Base-by-base conservation (phyloP, 2,888 invertebrate species). In the Heteromurus nitidus region DNA sequence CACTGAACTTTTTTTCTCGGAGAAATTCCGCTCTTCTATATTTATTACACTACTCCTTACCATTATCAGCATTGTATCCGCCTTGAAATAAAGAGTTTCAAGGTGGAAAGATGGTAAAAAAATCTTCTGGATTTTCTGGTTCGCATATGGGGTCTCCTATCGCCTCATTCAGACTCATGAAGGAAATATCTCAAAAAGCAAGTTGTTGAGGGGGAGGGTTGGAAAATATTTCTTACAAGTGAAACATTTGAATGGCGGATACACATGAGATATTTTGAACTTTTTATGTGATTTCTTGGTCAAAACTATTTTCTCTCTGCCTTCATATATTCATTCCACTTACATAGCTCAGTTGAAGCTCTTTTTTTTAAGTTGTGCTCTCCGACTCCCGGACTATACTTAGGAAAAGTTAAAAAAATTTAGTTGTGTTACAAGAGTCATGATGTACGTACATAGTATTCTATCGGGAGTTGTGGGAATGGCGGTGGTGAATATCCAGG, bases 221-320 rank as follows among this genome's bases (percentile, higher is more conserved):
- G 30, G 20, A n/a, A 62, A 62, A 62, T 62, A 30, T 36, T 31
- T 62, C 30, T 62, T 62, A 2, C 22, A 55, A 22, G 18, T 20
- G n/a, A 13, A 31, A 16, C 26, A 44, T 53, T 50, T 53, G 53
- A 69, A 53, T 69, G 53, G 69, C 18, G 28, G 50, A 69, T 69
- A 47, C 50, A 53, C 69, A 69, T 69, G 69, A 53, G 69, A 50
- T 69, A 69, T 69, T 69, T 69, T 18, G 26, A 69, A 69, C 69
- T 69, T 69, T 69, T 69, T 69, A 69, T 69, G 69, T 30, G 69
- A 69, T 69, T 69, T 69, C 69, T 69, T 69, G 69, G 28, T 24
- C 53, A 69, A 69, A 30, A 50, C 50, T 53, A 9, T 26, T 47
- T 18, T 68, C 36, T 60, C 31, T 60, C 11, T 18, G 16, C 20